Base-by-base conservation (phyloP, 2,888 invertebrate species). In the Aphelenchoides bicaudatus region DNA sequence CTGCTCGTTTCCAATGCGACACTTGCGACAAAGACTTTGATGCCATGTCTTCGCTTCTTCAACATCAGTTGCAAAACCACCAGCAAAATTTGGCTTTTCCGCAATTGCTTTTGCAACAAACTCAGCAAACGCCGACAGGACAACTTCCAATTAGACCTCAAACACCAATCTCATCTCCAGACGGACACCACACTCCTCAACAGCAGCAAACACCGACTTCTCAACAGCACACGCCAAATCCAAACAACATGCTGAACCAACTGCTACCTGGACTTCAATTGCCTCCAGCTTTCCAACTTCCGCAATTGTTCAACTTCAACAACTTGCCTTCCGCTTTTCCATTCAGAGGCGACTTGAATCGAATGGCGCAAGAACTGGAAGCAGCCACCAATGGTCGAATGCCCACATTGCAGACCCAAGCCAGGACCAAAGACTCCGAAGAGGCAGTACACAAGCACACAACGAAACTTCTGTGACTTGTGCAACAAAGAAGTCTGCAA, bases 21-120 rank as follows among this genome's bases (percentile, higher is more conserved):
- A 85, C 93, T 60, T 96, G 96, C 84, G 91, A 93, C 83, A 91
- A 93, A 80, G 94, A 94, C 82, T 96, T 96, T 82, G 94, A 94
- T 83, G 93, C 94, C 84, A 93, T 93, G 80, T 93, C 94, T 82
- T 94, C 93, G 81, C 84, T 96, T 27, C 93, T 94, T 82, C 94
- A 94, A 59, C 94, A 96, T 83, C 91, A 91, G 81, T 91, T 93
- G 30, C 93, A 93, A 81, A 93, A 92, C 79, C 94, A 96, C 81
- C 49, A 27, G 37, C 29, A 16, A 30, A 48, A 21, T 3, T 16
- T 25, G 21, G 49, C 19, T 30, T 23, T 46, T 2, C 19, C 27
- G 48, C 25, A 48, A 28, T 48, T 48, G 29, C 49, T 48, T 1
- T 30, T 21, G 25, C 13, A 16, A 2, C 21, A 16, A 16, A 13